Percentiles rank a stretch among this genome's conserved stretches.
These are phyloP conservation scores for Drosophila lini DNA, from an alignment of 1,140 invertebrate species.

Conservation along the genomic window DNA sequence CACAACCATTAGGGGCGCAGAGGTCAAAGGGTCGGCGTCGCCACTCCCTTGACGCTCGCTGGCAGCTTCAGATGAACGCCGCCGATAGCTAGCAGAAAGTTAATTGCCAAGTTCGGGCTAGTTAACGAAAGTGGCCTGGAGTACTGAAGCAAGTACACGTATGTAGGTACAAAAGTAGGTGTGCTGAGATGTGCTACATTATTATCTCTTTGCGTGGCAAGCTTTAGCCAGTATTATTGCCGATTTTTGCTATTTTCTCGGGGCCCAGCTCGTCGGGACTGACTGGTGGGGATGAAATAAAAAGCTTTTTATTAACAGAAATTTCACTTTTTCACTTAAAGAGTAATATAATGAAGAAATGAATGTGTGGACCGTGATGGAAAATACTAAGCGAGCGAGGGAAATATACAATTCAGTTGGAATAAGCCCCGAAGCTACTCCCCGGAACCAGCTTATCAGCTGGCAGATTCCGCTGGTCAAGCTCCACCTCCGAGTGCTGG, in stretches of 20 bases:
- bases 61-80: slow-evolving; percentile 50
- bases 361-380: slow-evolving; percentile 28
- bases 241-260: slow-evolving; percentile 75
- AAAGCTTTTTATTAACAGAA: slow-evolving; percentile 73
- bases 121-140: slow-evolving; percentile 64
- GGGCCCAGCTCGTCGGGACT: slow-evolving; percentile 16
- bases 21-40: slow-evolving; percentile 1
- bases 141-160: slow-evolving; percentile 59
- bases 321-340: slow-evolving; percentile 73
- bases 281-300: slow-evolving; percentile 42
- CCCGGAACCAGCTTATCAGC: slow-evolving; percentile 39
- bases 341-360: slow-evolving; percentile 41
- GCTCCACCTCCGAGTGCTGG: neutral
- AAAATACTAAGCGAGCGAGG: slow-evolving; percentile 5
- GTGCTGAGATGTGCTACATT: slow-evolving; percentile 28
- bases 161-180: slow-evolving; percentile 38
- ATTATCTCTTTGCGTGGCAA: slow-evolving; percentile 21
- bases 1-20: neutral
- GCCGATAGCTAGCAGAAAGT: slow-evolving; percentile 41
- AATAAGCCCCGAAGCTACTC: slow-evolving; percentile 9
- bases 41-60: slow-evolving; percentile 6
- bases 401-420: slow-evolving; percentile 7
- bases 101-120: slow-evolving; percentile 59
- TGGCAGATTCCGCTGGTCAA: slow-evolving; percentile 1
- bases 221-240: slow-evolving; percentile 65